These are phyloP conservation scores for Cherax destructor DNA, from an alignment of 1,140 invertebrate species.

Conservation along the genomic window DNA sequence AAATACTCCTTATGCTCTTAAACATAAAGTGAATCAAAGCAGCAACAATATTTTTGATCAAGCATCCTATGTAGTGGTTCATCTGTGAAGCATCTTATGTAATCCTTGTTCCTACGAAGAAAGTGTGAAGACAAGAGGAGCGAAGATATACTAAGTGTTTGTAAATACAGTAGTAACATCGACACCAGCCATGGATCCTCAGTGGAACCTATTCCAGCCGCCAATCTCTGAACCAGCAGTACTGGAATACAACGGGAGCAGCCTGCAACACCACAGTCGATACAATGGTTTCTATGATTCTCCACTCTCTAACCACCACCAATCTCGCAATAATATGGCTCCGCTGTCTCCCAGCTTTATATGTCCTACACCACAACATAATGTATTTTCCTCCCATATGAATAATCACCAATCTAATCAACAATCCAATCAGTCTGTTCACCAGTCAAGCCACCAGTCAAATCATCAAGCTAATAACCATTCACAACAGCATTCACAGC, in stretches of 20 bases:
- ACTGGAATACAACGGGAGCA: slow-evolving; percentile 80
- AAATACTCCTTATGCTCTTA: slow-evolving; percentile 8
- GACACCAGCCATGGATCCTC: slow-evolving; percentile 82
- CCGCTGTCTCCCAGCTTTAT: slow-evolving; percentile 49
- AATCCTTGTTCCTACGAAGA: slow-evolving; percentile 26
- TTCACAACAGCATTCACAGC: slow-evolving; percentile 21
- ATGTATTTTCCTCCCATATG: slow-evolving; percentile 38
- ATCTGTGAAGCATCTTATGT: slow-evolving; percentile 22
- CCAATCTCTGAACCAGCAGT: slow-evolving; percentile 86
- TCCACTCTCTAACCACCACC: slow-evolving; percentile 65
- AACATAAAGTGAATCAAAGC: slow-evolving; percentile 39
- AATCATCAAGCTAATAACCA: slow-evolving; percentile 22
- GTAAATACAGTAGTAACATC: slow-evolving; percentile 25
- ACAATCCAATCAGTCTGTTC: slow-evolving; percentile 38
- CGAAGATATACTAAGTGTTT: slow-evolving; percentile 17
- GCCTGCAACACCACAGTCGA: slow-evolving; percentile 75
- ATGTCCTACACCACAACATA: slow-evolving; percentile 46
- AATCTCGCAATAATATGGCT: slow-evolving; percentile 46
- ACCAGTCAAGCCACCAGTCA: slow-evolving; percentile 45
- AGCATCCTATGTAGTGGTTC: slow-evolving; percentile 7
- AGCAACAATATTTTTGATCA: slow-evolving; percentile 29
- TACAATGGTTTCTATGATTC: slow-evolving; percentile 73
- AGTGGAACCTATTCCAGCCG: slow-evolving; percentile 94
- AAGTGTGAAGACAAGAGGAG: slow-evolving; percentile 18
- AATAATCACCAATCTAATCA: slow-evolving; percentile 43